These are phyloP conservation scores for Callospermophilus lateralis DNA, from an alignment of 2,113 vertebrate genomes.

Conservation along the genomic window DNA sequence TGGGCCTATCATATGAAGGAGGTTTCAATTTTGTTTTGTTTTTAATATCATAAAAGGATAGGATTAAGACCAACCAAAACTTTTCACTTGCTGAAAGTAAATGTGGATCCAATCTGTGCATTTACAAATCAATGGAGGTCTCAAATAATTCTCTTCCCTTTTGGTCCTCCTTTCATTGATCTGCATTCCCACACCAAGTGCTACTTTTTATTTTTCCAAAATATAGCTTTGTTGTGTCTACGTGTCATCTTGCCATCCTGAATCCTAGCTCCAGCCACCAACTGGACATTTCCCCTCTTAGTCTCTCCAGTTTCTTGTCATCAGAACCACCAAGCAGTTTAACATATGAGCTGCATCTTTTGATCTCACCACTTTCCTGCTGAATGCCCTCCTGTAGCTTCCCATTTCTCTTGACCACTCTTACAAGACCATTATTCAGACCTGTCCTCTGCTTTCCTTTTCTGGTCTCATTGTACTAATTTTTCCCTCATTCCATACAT, in stretches of 20 bases:
- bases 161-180: neutral
- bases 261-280: neutral
- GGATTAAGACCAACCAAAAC: neutral
- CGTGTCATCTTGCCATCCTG: neutral
- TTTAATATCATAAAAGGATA: conserved; percentile 17
- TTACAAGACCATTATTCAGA: neutral
- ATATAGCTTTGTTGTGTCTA: neutral
- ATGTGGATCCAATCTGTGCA: neutral
- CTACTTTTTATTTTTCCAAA: neutral
- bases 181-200: neutral
- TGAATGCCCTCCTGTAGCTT: neutral
- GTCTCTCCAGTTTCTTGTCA: neutral
- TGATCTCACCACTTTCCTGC: neutral
- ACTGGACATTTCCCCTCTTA: neutral
- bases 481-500: neutral
- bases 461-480: neutral
- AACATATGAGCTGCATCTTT: neutral
- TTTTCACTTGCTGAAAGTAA: neutral
- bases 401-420: neutral
- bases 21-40: neutral
- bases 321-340: neutral
- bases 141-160: neutral
- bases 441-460: neutral
- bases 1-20: neutral
- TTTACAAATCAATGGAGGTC: neutral